These are phyloP conservation scores for Aphelenchoides besseyi DNA, from an alignment of 1,140 invertebrate genomes.

Conservation along the genomic window DNA sequence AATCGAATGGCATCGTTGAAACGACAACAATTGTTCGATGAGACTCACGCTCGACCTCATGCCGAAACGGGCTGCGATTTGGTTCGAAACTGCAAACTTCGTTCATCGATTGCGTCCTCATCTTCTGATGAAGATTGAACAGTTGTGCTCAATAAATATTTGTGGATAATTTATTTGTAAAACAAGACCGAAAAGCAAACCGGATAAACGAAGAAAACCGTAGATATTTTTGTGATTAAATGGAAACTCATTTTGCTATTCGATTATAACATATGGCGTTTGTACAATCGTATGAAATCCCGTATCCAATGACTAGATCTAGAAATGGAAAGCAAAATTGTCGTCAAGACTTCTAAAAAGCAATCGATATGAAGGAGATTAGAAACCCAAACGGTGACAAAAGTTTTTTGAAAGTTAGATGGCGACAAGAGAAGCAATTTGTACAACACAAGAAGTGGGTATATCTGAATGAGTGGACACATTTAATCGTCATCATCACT, in stretches of 20 bases:
- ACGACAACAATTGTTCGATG: background rate
- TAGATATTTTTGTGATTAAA: background rate
- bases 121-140: background rate
- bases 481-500: background rate
- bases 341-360: too few relatives aligned
- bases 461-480: background rate
- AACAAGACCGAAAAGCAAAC: background rate
- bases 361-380: too few relatives aligned
- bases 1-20: constrained; percentile 7
- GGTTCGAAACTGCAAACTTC: background rate
- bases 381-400: too few relatives aligned
- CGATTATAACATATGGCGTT: too few relatives aligned
- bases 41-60: background rate
- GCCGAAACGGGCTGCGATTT: background rate
- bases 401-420: too few relatives aligned
- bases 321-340: too few relatives aligned
- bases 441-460: constrained; percentile 2
- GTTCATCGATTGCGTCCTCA: background rate
- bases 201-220: background rate
- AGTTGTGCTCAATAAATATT: background rate
- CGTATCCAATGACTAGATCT: too few relatives aligned
- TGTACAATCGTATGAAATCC: too few relatives aligned
- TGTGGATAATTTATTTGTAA: background rate
- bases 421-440: background rate
- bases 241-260: too few relatives aligned